Conservation (phyloP, 2,797 vertebrate species). For the Pipistrellus pygmaeus region DNA sequence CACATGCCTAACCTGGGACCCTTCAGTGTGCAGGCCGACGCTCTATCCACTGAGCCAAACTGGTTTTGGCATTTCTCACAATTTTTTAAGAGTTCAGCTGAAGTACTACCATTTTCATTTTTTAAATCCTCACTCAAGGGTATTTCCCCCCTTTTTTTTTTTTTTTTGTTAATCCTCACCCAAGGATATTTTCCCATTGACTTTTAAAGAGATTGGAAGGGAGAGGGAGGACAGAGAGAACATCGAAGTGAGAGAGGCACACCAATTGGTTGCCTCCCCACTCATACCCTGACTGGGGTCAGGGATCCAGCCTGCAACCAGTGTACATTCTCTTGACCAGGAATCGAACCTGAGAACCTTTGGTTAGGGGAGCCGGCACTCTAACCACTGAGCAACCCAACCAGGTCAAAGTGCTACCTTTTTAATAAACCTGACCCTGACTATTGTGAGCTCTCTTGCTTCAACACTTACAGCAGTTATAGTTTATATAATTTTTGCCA, state of each 20-base stretch:
- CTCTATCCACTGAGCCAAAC: too few species aligned
- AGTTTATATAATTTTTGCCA: constrained; percentile 9
- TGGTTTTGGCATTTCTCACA: neutral
- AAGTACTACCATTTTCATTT: neutral
- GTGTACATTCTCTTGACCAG: neutral
- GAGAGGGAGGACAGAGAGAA: neutral
- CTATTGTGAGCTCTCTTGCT: neutral
- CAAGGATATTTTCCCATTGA: too few species aligned
- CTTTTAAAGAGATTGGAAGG: neutral
- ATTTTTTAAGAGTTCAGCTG: neutral
- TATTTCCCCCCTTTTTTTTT: too few species aligned
- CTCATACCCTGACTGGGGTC: neutral
- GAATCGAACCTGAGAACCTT: neutral
- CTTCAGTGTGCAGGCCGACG: too few species aligned
- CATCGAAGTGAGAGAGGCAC: neutral
- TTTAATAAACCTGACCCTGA: neutral
- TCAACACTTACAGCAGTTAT: neutral
- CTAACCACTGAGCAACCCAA: neutral
- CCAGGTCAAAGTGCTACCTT: neutral
- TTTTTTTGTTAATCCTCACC: too few species aligned
- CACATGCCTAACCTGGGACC: too few species aligned
- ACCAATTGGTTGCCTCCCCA: neutral
- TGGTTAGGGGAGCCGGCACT: too few species aligned
- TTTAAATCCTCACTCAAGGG: too few species aligned
- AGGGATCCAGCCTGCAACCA: neutral